A percentile compares a stretch with the other conserved stretches of the same genome.
Evolutionary conservation across 2,888 invertebrate genomes (phyloP).

Genomic region (Muschampia staudingeri): DNA sequence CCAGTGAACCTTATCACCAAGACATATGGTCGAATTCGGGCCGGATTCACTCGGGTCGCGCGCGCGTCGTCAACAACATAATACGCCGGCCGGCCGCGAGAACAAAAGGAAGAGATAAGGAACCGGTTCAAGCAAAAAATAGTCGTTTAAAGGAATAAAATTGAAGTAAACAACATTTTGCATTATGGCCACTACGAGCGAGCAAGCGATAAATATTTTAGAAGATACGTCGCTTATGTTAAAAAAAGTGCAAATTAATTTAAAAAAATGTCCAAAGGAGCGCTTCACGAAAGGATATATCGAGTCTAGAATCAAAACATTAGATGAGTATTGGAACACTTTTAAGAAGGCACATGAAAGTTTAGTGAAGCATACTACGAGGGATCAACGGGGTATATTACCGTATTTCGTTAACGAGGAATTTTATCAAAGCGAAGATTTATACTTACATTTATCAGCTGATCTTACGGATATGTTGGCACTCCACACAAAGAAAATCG

Average conservation of each 20-base stretch:
- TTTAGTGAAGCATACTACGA: slow-evolving; percentile 32
- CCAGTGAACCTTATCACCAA: neutral
- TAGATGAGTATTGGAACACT: slow-evolving; percentile 48
- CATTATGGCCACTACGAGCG: slow-evolving; percentile 3
- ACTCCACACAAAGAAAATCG: neutral
- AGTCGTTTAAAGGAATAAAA: neutral
- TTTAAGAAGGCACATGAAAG: slow-evolving; percentile 44
- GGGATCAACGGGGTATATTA: slow-evolving; percentile 22
- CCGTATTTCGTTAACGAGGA: slow-evolving; percentile 54
- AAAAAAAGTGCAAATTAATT: slow-evolving; percentile 48
- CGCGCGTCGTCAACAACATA: neutral
- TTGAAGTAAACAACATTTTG: slow-evolving; percentile 6
- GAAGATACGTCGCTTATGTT: slow-evolving; percentile 47
- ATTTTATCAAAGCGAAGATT: slow-evolving; percentile 46
- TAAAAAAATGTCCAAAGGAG: slow-evolving; percentile 57
- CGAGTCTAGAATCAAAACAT: slow-evolving; percentile 38
- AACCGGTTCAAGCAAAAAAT: neutral
- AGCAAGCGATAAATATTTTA: slow-evolving; percentile 32
- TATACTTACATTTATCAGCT: slow-evolving; percentile 22
- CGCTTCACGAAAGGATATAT: slow-evolving; percentile 51
- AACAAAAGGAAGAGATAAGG: slow-evolving; percentile 13
- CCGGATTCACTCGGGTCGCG: neutral
- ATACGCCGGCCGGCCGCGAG: slow-evolving; percentile 12
- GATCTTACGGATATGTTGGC: slow-evolving; percentile 34
- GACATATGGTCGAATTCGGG: slow-evolving; percentile 11